Conservation (phyloP, 2,888 invertebrate genomes). For the Erebia epiphron region DNA sequence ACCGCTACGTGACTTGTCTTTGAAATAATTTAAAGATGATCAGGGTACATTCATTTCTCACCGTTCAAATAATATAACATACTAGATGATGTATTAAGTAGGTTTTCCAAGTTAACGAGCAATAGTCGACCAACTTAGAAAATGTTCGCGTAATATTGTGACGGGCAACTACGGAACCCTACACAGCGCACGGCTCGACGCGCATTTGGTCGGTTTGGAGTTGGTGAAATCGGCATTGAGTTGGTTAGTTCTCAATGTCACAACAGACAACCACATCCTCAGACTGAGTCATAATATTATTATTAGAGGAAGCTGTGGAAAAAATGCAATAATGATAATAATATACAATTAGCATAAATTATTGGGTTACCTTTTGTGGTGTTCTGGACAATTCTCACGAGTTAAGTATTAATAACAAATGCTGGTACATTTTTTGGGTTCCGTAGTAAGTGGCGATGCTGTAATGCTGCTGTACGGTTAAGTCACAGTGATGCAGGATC, state of each 20-base stretch:
- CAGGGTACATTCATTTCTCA: no score
- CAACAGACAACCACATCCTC: not conserved
- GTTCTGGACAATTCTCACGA: slow-evolving; percentile 30
- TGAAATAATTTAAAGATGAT: not conserved
- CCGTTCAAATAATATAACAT: no score
- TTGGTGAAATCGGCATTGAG: not conserved
- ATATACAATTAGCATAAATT: not conserved
- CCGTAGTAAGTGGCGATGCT: not conserved
- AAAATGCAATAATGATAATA: not conserved
- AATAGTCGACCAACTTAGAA: not conserved
- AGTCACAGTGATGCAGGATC: no score
- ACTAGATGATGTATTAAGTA: no score
- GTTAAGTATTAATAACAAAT: slow-evolving; percentile 15
- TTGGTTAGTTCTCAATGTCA: not conserved
- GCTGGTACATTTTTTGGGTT: not conserved
- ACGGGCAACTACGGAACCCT: no score
- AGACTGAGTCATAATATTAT: not conserved
- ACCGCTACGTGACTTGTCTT: not conserved
- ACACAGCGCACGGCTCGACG: no score
- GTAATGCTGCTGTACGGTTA: not conserved
- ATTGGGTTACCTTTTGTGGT: slow-evolving; percentile 36
- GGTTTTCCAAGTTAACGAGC: no score
- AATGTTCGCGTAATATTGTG: no score
- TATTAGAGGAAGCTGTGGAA: not conserved
- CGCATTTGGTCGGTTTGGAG: no score